Base-by-base conservation (phyloP, 2,888 invertebrate species). In the Cataglyphis cursor region DNA sequence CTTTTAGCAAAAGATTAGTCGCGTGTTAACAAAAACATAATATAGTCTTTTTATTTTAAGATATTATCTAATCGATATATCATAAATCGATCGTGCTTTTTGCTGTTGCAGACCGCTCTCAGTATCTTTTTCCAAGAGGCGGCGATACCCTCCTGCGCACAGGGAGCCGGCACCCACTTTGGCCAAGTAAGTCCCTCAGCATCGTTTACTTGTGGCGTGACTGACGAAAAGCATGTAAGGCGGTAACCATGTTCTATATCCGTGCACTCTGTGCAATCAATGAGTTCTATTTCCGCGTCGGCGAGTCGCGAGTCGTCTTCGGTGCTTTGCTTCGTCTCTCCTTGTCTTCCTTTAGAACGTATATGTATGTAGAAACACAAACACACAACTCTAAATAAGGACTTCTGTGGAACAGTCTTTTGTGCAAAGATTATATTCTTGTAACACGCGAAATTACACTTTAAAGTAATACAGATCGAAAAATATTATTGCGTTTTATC, bases 71-170 rank as follows among this genome's bases (percentile, higher is more conserved):
- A 74, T 64, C 41, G 51, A 64, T 48, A 28, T 48, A 9, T 73
- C 24, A n/a, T 41, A 44, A 62, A 51, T 51, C 41, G 51, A 28
- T 28, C 24, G 54, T 81, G 35, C 35, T n/a, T 51, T 48, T 83
- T n/a, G 83, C 64, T 59, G 15, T 72, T 96, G 88, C 97, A 99
- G 98, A 98, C 98, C 90, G 98, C 98, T 61, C 96, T 99, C 92
- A 98, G 98, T 96, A 98, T 98, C 96, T 99, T 98, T 96, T 98
- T 98, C 95, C 98, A 98, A 97, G 99, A 98, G 95, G 97, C 98
- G 84, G 97, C 98, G 87, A 96, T 98, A 93, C 97, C 98, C 82
- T 96, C 97, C 81, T 97, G 97, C 94, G 97, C 97, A 81, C 97
- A 97, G 95, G 96, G 97, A 85, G 96, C 97, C 85, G 96, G 97